Percentiles rank a stretch among this genome's conserved stretches.
phyloP scores from a whole-genome alignment of 2,113 vertebrate species.

The Grammomys dolichurus region DNA sequence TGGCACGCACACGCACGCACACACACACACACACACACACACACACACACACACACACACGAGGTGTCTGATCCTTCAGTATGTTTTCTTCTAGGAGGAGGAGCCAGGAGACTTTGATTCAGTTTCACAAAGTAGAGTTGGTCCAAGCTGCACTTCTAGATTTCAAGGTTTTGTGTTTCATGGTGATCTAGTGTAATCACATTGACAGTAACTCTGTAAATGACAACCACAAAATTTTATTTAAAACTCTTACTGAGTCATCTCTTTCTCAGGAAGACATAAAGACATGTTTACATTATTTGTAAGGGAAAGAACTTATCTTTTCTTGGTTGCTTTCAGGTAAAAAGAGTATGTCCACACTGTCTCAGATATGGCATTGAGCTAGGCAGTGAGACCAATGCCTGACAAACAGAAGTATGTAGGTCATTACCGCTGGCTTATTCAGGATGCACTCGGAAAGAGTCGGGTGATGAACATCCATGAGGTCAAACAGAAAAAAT shows the following conservation, averaged over 20 bases:
- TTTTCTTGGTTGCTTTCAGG: background rate
- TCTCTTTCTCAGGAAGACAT: constrained; percentile 4
- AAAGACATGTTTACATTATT: background rate
- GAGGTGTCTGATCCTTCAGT: background rate
- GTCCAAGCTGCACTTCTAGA: background rate
- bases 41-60: background rate
- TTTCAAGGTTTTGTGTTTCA: background rate
- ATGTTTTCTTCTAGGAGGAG: background rate
- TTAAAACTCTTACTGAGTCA: background rate
- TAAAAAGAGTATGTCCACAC: background rate
- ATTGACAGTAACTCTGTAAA: background rate
- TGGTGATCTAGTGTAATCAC: background rate
- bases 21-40: background rate
- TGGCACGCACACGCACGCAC: background rate
- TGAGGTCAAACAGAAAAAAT: background rate
- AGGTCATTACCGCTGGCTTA: rapidly evolving
- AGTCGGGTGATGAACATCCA: background rate
- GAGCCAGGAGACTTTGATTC: background rate
- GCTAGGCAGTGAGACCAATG: background rate
- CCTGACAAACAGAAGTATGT: background rate
- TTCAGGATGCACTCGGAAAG: background rate
- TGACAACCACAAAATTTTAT: background rate
- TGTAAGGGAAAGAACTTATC: background rate
- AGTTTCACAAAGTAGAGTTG: background rate
- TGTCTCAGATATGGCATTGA: background rate